Evolutionary conservation across 2,888 invertebrate species (phyloP).

Genomic region (Eupithecia vulgata): DNA sequence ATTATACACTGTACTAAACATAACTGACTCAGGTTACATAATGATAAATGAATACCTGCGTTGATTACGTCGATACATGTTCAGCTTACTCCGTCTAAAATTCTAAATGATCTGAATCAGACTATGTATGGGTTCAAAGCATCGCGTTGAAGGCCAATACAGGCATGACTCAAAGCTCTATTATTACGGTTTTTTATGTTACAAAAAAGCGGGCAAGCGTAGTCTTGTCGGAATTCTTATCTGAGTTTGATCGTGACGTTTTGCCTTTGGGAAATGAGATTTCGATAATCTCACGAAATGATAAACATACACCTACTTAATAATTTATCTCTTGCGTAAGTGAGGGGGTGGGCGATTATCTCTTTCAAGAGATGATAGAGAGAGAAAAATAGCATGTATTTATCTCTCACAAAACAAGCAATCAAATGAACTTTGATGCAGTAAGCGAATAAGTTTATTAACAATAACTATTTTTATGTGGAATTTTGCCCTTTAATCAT

Average conservation of each 20-base stretch:
- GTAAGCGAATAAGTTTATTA: neutral
- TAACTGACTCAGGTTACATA: constrained; percentile 5
- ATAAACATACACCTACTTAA: neutral
- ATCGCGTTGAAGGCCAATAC: constrained; percentile 68
- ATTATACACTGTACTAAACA: constrained; percentile 13
- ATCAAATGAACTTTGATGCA: neutral
- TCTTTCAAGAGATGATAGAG: too few species aligned
- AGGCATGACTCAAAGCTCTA: constrained; percentile 70
- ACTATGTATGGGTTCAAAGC: constrained; percentile 68
- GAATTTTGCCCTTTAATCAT: neutral
- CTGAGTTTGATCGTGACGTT: constrained; percentile 23
- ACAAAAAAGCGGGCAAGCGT: constrained; percentile 53
- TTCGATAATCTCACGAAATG: neutral
- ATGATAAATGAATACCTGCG: constrained; percentile 33
- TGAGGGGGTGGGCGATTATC: neutral
- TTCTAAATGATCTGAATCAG: constrained; percentile 44
- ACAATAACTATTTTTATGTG: neutral
- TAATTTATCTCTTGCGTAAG: neutral
- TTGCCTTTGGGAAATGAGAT: neutral
- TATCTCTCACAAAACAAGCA: neutral
- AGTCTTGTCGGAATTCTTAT: constrained; percentile 43
- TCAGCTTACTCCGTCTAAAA: constrained; percentile 27
- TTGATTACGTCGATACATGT: constrained; percentile 70
- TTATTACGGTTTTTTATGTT: constrained; percentile 69
- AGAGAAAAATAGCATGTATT: too few species aligned